Base-by-base conservation (phyloP, 1,140 invertebrate genomes). In the Aporrectodea caliginosa region DNA sequence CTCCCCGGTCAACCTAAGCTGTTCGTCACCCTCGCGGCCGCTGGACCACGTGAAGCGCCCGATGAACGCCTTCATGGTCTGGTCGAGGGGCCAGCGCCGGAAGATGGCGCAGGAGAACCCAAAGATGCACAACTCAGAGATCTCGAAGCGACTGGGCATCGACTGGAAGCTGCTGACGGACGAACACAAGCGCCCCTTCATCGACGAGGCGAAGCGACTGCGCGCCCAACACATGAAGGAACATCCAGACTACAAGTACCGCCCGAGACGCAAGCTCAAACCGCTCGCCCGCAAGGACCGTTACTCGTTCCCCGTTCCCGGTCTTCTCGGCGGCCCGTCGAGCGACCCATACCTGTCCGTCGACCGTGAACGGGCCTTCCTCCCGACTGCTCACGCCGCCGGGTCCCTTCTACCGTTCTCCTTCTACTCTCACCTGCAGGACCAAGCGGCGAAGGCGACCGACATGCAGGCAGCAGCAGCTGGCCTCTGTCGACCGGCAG, bases 31-130 rank as follows among this genome's bases (percentile, higher is more conserved):
- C 6, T 58, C 43, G 22, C 43, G 43, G 22, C 43, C 43, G 43
- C 43, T 58, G 43, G 43, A 58, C 29, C 92, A 97, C 0, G 98
- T 99, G 14, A 99, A 99, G 88, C 91, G 98, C 81, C 98, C 98
- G 0, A 99, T 99, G 98, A 99, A 99, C 89, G 98, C 98, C 22
- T 99, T 99, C 88, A 99, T 99, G 98, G 98, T 99, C 22, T 99
- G 98, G 98, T 98, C 96, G 2, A 90, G 98, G 0, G 97, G 97
- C 0, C 97, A 99, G 86, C 90, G 98, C 75, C 91, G 97, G 81
- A 99, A 99, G 90, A 99, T 99, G 97, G 98, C 98, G 0, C 96
- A 98, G 84, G 98, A 99, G 85, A 99, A 99, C 88, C 98, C 98
- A 0, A 99, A 99, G 90, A 99, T 99, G 98, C 98, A 99, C 89